phyloP scores from a whole-genome alignment of 2,797 vertebrate genomes.

The Harpagifer antarcticus region DNA sequence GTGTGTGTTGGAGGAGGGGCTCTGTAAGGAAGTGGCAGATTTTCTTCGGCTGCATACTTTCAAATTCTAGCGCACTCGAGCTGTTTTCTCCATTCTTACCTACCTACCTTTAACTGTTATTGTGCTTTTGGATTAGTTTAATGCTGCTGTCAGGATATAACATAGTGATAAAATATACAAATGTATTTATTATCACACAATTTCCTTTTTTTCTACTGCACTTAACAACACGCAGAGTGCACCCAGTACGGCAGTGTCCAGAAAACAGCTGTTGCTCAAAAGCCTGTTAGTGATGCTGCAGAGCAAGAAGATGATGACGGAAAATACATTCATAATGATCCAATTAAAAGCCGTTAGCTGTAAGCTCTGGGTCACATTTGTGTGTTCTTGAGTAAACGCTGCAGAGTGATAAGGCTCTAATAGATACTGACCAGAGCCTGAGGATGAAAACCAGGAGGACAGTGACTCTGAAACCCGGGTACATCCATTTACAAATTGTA shows the following conservation, averaged over 20 bases:
- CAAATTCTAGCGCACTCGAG: background rate
- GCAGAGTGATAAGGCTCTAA: slow-evolving; percentile 54
- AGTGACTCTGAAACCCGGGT: slow-evolving; percentile 62
- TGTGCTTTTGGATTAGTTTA: background rate
- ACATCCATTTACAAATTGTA: slow-evolving; percentile 26
- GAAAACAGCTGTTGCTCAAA: background rate
- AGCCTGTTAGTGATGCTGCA: slow-evolving; percentile 13
- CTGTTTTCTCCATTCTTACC: too few species aligned
- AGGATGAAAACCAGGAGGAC: slow-evolving; percentile 69
- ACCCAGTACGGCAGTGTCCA: background rate
- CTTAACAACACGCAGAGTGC: background rate
- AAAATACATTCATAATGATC: slow-evolving; percentile 41
- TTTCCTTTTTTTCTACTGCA: background rate
- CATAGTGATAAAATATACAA: background rate
- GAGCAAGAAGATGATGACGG: slow-evolving; percentile 11
- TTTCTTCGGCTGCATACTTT: too few species aligned
- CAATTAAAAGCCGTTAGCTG: slow-evolving; percentile 49
- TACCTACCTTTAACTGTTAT: background rate
- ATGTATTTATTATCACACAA: background rate
- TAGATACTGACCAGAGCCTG: slow-evolving; percentile 60
- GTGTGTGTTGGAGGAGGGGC: too few species aligned
- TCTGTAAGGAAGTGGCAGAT: too few species aligned
- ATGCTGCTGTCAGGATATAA: background rate
- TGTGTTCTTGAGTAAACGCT: slow-evolving; percentile 57
- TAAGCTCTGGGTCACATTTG: slow-evolving; percentile 12